phyloP scores from a whole-genome alignment of 2,797 vertebrate species.

The Leptodactylus fallax region DNA sequence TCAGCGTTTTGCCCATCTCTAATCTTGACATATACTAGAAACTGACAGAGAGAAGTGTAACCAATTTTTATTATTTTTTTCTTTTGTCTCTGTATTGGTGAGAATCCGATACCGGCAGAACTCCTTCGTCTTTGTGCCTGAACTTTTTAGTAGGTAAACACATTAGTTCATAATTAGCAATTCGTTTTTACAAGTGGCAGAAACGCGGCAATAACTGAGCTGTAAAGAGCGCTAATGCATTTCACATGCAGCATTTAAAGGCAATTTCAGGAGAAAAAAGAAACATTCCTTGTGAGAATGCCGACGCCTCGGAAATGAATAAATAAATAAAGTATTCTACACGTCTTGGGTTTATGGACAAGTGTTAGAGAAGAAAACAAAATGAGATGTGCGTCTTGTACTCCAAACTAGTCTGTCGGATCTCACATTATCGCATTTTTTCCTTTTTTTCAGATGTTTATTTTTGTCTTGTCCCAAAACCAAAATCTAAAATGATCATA shows the following conservation, averaged over 20 bases:
- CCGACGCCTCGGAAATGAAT: background rate
- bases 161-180: slow-evolving; percentile 52
- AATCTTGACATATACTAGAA: too few species aligned
- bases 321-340: slow-evolving; percentile 12
- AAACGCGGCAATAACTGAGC: slow-evolving; percentile 5
- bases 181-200: slow-evolving; percentile 31
- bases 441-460: too few species aligned
- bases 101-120: background rate
- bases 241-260: slow-evolving; percentile 36
- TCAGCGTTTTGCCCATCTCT: too few species aligned
- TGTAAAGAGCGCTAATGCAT: slow-evolving; percentile 27
- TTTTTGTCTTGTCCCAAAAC: background rate
- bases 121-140: background rate
- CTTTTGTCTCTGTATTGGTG: background rate
- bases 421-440: background rate
- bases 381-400: background rate
- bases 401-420: background rate
- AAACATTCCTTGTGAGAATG: slow-evolving; percentile 15
- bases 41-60: too few species aligned
- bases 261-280: background rate
- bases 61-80: too few species aligned
- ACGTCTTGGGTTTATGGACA: background rate
- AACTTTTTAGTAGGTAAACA: slow-evolving; percentile 47
- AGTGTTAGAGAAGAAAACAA: background rate
- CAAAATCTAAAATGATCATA: background rate